Evolutionary conservation across 2,113 vertebrate species (phyloP), one percentile per base, ranked within the genome.

Genomic region (Bubalus kerabau): DNA sequence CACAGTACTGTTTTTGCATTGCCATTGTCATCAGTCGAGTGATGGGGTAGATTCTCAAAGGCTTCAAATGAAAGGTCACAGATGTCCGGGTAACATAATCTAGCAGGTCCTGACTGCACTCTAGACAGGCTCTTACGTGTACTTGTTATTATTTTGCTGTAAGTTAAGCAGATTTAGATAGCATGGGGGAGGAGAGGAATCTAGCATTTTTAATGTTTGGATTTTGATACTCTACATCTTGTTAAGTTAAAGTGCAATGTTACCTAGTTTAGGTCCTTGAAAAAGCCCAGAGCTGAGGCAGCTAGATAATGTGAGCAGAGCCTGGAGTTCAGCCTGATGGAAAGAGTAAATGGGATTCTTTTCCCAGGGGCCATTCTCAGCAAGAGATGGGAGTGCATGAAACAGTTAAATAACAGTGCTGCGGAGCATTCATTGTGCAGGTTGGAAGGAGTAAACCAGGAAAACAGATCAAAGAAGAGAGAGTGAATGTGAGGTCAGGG

Each of bases 11-110:
- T 54, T 97, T 90, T 94, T 78, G n/a, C 14, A 16, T 48, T 84
- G 86, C 91, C 16, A 28, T 94, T 97, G 94, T 97, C 94, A 52
- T 90, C 96, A 59, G 74, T 94, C 3, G 50, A 40, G 32, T 56
- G 94, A 88, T 93, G 54, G 50, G 71, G 83, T 64, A 19, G 95
- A 85, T 93, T 87, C 90, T 92, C 62, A 87, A 97, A 62, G n/a
- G 28, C 30, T 74, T 92, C 94, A 87, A 97, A 93, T 46, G 87
- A 96, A 87, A 46, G 91, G 94, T 98, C 95, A 97, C 97, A 91
- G 97, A 97, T 95, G 97, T 93, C 92, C 54, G 71, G 52, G 46
- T 84, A 89, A 76, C 90, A 82, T 60, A 90, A 89, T 97, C 83
- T 95, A 86, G 90, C 84, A 32, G 74, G 60, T 28, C 71, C 84